Percentiles rank a stretch among this genome's conserved stretches.
phyloP scores from a whole-genome alignment of 92 coral and sea anemone species.

The Palythoa grandis region DNA sequence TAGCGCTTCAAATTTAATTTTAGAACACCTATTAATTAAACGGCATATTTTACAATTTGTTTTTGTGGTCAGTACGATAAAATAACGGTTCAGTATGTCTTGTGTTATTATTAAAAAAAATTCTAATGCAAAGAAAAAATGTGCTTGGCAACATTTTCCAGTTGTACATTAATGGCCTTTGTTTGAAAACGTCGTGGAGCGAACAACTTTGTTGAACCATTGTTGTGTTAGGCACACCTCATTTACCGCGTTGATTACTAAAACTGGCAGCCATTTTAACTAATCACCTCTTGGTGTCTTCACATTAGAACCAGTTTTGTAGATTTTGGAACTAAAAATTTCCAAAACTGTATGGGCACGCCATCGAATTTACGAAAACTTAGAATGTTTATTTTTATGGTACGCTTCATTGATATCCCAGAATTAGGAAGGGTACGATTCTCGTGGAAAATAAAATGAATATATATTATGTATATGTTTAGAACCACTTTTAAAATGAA shows the following conservation, averaged over 20 bases:
- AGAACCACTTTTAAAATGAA: background rate
- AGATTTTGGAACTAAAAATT: background rate
- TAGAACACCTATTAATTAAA: no score
- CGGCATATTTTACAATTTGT: no score
- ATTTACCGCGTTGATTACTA: background rate
- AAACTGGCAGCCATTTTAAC: no score
- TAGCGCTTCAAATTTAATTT: no score
- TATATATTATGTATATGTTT: background rate
- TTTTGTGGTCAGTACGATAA: no score
- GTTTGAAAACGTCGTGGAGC: background rate
- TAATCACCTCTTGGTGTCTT: background rate
- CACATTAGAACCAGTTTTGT: background rate
- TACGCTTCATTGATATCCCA: no score
- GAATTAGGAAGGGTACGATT: background rate
- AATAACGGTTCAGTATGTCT: background rate
- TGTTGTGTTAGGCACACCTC: background rate
- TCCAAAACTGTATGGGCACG: no score
- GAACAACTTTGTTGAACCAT: background rate
- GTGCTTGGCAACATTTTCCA: slow-evolving; percentile 16
- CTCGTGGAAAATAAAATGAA: background rate
- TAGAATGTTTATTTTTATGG: no score
- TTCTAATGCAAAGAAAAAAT: background rate
- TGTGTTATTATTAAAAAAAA: background rate
- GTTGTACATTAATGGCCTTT: background rate
- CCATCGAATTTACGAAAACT: no score